phyloP scores from a whole-genome alignment of 2,797 vertebrate species.

The Balearica regulorum region DNA sequence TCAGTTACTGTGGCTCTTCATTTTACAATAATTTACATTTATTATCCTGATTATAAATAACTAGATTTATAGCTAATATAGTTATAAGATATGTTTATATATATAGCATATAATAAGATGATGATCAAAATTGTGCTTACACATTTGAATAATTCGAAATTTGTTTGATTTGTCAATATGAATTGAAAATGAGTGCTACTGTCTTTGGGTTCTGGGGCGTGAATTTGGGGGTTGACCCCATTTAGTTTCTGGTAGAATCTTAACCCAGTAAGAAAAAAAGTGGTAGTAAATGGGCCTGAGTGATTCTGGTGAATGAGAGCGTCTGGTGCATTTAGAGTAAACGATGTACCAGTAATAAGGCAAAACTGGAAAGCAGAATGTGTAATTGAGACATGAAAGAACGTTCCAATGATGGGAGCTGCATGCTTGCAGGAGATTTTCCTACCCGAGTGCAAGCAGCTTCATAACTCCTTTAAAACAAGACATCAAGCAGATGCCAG shows the following conservation, averaged over 20 bases:
- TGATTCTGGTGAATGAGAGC: not conserved
- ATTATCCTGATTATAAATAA: not conserved
- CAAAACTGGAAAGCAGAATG: not conserved
- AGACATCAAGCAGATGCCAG: constrained; percentile 6
- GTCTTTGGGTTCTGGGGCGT: not conserved
- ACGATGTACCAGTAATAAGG: not conserved
- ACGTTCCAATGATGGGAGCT: not conserved
- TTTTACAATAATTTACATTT: not conserved
- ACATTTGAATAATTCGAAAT: not conserved
- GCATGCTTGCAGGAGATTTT: not conserved
- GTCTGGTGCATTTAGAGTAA: not conserved
- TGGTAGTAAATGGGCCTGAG: not conserved
- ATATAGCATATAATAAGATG: too few species aligned
- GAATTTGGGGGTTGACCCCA: not conserved
- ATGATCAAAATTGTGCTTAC: not conserved
- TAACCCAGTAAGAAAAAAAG: not conserved
- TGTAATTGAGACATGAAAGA: not conserved
- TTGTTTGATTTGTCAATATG: not conserved
- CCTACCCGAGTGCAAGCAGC: not conserved
- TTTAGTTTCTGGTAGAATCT: not conserved
- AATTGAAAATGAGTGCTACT: not conserved
- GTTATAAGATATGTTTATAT: not conserved
- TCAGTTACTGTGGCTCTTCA: not conserved
- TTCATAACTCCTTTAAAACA: not conserved
- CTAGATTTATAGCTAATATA: not conserved